Evolutionary conservation across 2,888 invertebrate genomes (phyloP).

Genomic region (Clanis bilineata): DNA sequence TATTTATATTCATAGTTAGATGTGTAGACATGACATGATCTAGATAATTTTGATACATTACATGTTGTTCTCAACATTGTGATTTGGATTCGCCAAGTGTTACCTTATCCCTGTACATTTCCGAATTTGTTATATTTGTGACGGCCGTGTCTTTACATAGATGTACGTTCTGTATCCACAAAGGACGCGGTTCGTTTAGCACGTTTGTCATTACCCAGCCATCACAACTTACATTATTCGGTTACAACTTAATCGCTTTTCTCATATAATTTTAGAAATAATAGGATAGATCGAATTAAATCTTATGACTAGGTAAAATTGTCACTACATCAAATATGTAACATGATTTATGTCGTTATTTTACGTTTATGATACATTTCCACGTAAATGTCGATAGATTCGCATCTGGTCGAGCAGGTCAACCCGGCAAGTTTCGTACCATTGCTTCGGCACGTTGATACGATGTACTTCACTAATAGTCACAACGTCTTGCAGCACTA

Average conservation of each 20-base stretch:
- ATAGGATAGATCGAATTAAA: slow-evolving; percentile 63
- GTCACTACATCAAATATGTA: slow-evolving; percentile 64
- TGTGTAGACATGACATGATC: slow-evolving; percentile 43
- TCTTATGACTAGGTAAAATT: slow-evolving; percentile 79
- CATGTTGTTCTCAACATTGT: slow-evolving; percentile 44
- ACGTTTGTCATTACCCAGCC: slow-evolving; percentile 47
- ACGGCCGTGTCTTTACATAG: slow-evolving; percentile 23
- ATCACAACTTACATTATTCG: slow-evolving; percentile 61
- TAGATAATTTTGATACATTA: slow-evolving; percentile 45
- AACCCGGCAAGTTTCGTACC: slow-evolving; percentile 25
- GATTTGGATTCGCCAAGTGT: slow-evolving; percentile 46
- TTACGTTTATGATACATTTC: slow-evolving; percentile 34
- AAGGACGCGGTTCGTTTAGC: slow-evolving; percentile 29
- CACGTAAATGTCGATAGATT: slow-evolving; percentile 9
- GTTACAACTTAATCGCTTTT: slow-evolving; percentile 35
- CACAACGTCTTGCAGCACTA: slow-evolving; percentile 49
- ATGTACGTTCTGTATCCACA: slow-evolving; percentile 23
- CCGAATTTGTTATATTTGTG: slow-evolving; percentile 69
- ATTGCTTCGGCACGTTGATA: slow-evolving; percentile 25
- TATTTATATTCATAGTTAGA: slow-evolving; percentile 35
- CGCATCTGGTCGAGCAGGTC: slow-evolving; percentile 23
- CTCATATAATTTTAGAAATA: slow-evolving; percentile 65
- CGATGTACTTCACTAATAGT: slow-evolving; percentile 27
- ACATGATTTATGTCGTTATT: slow-evolving; percentile 43
- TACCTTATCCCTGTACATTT: slow-evolving; percentile 79